Conservation (phyloP, 2,888 invertebrate genomes). For the Yponomeuta evonymella region DNA sequence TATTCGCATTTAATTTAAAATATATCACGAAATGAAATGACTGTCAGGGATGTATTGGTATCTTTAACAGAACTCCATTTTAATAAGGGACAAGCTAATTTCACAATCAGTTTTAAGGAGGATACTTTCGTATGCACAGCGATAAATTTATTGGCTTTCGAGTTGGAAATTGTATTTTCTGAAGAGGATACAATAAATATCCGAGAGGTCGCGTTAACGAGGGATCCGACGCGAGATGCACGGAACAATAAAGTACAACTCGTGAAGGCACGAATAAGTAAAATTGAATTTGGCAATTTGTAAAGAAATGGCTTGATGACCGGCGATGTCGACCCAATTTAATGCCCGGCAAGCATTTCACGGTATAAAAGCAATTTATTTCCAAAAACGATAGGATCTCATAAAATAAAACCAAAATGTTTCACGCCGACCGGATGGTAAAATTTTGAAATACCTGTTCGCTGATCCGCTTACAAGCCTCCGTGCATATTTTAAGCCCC, state of each 20-base stretch:
- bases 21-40: background rate
- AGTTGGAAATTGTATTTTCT: slow-evolving; percentile 71
- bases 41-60: background rate
- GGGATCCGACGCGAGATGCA: slow-evolving; percentile 56
- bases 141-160: slow-evolving; percentile 58
- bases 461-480: slow-evolving; percentile 51
- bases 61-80: slow-evolving; percentile 3
- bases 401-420: background rate
- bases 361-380: background rate
- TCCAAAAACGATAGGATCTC: slow-evolving; percentile 1
- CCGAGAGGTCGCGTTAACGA: slow-evolving; percentile 72
- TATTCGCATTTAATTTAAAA: slow-evolving; percentile 22
- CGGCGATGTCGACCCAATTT: slow-evolving; percentile 7
- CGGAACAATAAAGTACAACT: slow-evolving; percentile 66
- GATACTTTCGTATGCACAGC: slow-evolving; percentile 43
- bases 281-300: slow-evolving; percentile 42
- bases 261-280: slow-evolving; percentile 44
- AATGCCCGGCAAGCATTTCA: background rate
- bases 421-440: slow-evolving; percentile 1
- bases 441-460: slow-evolving; percentile 33
- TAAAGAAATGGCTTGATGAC: slow-evolving; percentile 13
- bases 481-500: slow-evolving; percentile 50
- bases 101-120: slow-evolving; percentile 31
- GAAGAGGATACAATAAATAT: slow-evolving; percentile 73
- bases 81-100: slow-evolving; percentile 25